A percentile compares a stretch with the other conserved stretches of the same genome.
phyloP scores from a whole-genome alignment of 2,888 invertebrate species.

The Lumbricus terrestris region DNA sequence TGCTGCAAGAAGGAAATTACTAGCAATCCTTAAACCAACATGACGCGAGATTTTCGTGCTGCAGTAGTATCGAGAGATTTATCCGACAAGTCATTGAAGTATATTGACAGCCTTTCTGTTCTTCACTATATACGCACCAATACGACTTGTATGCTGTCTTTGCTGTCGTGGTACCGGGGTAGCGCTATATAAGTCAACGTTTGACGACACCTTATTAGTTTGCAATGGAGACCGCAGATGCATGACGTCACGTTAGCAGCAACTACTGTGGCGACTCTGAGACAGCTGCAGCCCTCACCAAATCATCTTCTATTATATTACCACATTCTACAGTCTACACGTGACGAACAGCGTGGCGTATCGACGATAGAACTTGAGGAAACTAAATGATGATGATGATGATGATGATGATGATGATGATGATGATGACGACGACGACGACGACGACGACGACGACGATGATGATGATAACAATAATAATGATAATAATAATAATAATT shows the following conservation, averaged over 20 bases:
- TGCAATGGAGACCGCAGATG: background rate
- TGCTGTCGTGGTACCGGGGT: background rate
- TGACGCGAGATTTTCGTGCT: background rate
- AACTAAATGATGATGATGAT: background rate
- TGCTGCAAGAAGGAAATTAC: background rate
- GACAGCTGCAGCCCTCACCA: background rate
- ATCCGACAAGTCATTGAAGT: background rate
- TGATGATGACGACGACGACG: no score
- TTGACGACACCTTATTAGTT: background rate
- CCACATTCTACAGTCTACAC: no score
- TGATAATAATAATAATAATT: conserved; percentile 14
- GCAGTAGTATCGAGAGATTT: background rate
- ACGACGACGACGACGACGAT: no score
- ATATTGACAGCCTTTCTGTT: background rate
- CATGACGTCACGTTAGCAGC: background rate
- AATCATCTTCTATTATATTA: background rate
- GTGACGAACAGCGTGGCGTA: no score
- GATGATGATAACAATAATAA: background rate
- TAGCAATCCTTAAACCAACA: background rate
- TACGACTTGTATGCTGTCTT: background rate
- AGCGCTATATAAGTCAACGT: background rate
- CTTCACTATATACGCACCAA: background rate
- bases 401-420: no score
- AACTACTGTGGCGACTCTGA: background rate
- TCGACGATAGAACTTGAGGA: no score